phyloP scores from a whole-genome alignment of 2,888 invertebrate species.

The Alloscopus bannaensis region DNA sequence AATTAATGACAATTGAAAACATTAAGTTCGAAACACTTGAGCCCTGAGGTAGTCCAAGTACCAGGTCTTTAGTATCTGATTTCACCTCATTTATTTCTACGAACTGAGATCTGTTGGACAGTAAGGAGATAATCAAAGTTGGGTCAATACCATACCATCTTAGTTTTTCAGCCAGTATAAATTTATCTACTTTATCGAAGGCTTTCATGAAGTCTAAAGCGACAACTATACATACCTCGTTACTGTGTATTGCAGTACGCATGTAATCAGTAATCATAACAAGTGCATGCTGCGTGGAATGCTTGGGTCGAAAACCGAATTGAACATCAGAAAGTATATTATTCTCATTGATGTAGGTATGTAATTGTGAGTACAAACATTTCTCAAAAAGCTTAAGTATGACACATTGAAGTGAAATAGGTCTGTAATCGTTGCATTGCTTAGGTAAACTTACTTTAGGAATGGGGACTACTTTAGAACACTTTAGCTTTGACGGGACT shows the following conservation, averaged over 20 bases:
- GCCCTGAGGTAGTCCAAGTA: constrained; percentile 34
- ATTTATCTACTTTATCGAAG: constrained; percentile 27
- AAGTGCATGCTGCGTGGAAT: constrained; percentile 42
- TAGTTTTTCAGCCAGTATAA: constrained; percentile 21
- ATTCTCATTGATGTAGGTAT: not conserved
- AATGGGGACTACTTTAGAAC: constrained; percentile 36
- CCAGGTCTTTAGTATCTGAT: not conserved
- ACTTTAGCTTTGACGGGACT: constrained; percentile 10
- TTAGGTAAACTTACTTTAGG: constrained; percentile 35
- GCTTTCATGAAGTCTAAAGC: constrained; percentile 42
- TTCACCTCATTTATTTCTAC: not conserved
- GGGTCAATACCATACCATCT: constrained; percentile 35
- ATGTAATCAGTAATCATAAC: constrained; percentile 31
- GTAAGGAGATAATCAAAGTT: not conserved
- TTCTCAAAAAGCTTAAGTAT: constrained; percentile 37
- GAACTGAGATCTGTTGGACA: constrained; percentile 19
- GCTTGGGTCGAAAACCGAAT: constrained; percentile 37
- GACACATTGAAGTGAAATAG: constrained; percentile 37
- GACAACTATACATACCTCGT: constrained; percentile 32
- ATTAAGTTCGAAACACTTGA: constrained; percentile 1
- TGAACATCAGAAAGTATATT: constrained; percentile 15
- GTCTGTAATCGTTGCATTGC: constrained; percentile 19
- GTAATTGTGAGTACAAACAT: constrained; percentile 29
- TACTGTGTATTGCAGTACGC: not conserved
- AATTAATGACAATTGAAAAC: constrained; percentile 21